A percentile compares a stretch with the other conserved stretches of the same genome.
Evolutionary conservation across 1,140 invertebrate genomes (phyloP).

Genomic region (Pseudomyrmex flavicornis): DNA sequence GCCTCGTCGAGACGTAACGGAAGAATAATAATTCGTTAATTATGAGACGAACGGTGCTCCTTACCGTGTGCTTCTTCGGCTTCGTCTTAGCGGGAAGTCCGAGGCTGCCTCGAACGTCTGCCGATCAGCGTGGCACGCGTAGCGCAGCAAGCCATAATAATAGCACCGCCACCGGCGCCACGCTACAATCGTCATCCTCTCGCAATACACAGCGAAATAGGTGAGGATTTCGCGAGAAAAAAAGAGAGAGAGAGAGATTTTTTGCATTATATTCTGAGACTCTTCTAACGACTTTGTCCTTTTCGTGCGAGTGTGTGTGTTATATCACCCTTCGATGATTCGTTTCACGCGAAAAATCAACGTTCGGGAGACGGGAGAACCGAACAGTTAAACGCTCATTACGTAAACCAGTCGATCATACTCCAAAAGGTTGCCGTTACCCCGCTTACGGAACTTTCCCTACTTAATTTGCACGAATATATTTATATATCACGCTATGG

Average conservation of each 20-base stretch:
- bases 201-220: slow-evolving; percentile 80
- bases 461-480: slow-evolving; percentile 43
- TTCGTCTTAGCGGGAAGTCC: slow-evolving; percentile 81
- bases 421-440: slow-evolving; percentile 43
- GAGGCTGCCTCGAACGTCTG: slow-evolving; percentile 81
- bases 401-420: slow-evolving; percentile 47
- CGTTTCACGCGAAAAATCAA: slow-evolving; percentile 35
- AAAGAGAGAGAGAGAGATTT: not conserved
- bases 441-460: slow-evolving; percentile 48
- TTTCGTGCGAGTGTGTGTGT: not conserved
- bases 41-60: slow-evolving; percentile 79
- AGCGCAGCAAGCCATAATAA: slow-evolving; percentile 79
- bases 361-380: slow-evolving; percentile 18
- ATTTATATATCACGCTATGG: slow-evolving; percentile 20
- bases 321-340: slow-evolving; percentile 27
- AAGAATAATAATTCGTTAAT: slow-evolving; percentile 39
- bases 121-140: slow-evolving; percentile 81
- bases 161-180: slow-evolving; percentile 65
- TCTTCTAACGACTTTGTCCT: not conserved
- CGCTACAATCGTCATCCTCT: slow-evolving; percentile 71
- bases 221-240: slow-evolving; percentile 58
- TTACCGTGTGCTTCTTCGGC: slow-evolving; percentile 80
- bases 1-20: not conserved
- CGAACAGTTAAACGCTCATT: slow-evolving; percentile 29
- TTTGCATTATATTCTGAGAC: not conserved